Evolutionary conservation across 2,888 invertebrate genomes (phyloP), one percentile per base, ranked within the genome.

Genomic region (Orthonychiurus folsomi): DNA sequence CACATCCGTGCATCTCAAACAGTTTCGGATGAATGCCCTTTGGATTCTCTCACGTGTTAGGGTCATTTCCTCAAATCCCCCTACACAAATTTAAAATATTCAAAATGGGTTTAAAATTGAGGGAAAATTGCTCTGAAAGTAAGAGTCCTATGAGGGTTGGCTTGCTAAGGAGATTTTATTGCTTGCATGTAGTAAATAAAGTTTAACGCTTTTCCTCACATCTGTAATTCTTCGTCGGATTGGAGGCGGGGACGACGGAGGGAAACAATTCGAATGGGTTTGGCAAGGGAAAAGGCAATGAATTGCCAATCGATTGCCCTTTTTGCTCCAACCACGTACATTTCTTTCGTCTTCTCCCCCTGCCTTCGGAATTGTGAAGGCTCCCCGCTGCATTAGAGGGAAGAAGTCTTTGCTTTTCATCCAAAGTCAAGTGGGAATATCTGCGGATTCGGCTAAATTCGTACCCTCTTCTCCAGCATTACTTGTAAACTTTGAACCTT

Each of bases 281-380:
- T 53, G 53, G 5, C 18, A 15, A 18, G 15, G 48, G 48, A 12
- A n/a, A n/a, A n/a, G 37, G 37, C 52, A 62, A 68, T 61, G 65
- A 64, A 68, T 66, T 61, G 66, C 62, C 59, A 63, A 68, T 68
- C 66, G 68, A 68, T 68, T 62, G 65, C 66, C 66, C 66, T 63
- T 63, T 59, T 59, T 55, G 54, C 59, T 61, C 63, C 53, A 27
- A 28, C 57, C 56, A 64, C 65, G 63, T 67, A 65, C 63, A 56
- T 65, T 65, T 67, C 60, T 23, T 53, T 59, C 15, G 9, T 37
- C 37, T 37, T 15, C 15, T 37, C 37, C 37, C 37, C 15, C 15
- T 37, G 9, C 5, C 37, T 37, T 37, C 37, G 15, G 15, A 37
- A 5, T 9, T 37, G 37, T 37, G 37, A 37, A 37, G 5, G 5